Percentiles rank a stretch among this genome's conserved stretches.
Evolutionary conservation across 1,140 invertebrate genomes (phyloP).

Genomic region (Cydia fagiglandana): DNA sequence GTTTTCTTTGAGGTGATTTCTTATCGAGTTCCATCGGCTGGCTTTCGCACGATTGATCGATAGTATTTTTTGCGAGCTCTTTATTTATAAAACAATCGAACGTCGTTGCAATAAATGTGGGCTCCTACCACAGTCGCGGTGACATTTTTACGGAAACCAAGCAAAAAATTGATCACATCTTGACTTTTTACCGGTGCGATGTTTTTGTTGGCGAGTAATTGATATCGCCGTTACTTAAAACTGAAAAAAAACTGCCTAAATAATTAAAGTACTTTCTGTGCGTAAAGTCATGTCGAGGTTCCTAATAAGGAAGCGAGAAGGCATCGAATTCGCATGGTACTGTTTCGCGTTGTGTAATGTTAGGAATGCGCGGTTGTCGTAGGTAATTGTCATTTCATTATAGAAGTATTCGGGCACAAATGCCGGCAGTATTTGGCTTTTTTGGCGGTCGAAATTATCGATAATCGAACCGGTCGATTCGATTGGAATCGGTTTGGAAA

Average conservation of each 20-base stretch:
- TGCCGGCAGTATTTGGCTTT: conserved; percentile 50
- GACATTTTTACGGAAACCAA: conserved; percentile 49
- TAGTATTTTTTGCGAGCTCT: conserved; percentile 76
- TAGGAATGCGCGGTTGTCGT: conserved; percentile 58
- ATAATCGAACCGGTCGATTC: conserved; percentile 67
- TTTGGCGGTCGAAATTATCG: conserved; percentile 70
- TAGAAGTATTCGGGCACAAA: conserved; percentile 67
- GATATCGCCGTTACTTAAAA: conserved; percentile 23
- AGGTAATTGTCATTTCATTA: conserved; percentile 78
- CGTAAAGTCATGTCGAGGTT: neutral
- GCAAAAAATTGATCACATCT: conserved; percentile 36
- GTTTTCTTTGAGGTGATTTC: conserved; percentile 41
- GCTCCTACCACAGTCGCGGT: conserved; percentile 64
- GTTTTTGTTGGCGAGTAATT: conserved; percentile 14
- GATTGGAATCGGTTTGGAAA: conserved; percentile 32
- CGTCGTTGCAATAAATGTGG: conserved; percentile 69
- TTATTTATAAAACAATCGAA: conserved; percentile 79
- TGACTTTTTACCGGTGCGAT: neutral
- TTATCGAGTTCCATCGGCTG: conserved; percentile 66
- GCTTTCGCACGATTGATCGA: conserved; percentile 78
- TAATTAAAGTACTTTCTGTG: conserved; percentile 8
- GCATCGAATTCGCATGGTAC: conserved; percentile 26
- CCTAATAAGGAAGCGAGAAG: conserved; percentile 8
- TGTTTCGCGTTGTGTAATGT: conserved; percentile 12
- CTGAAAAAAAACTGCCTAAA: neutral